Evolutionary conservation across 2,797 vertebrate genomes (phyloP).

Genomic region (Sebastes itinus): DNA sequence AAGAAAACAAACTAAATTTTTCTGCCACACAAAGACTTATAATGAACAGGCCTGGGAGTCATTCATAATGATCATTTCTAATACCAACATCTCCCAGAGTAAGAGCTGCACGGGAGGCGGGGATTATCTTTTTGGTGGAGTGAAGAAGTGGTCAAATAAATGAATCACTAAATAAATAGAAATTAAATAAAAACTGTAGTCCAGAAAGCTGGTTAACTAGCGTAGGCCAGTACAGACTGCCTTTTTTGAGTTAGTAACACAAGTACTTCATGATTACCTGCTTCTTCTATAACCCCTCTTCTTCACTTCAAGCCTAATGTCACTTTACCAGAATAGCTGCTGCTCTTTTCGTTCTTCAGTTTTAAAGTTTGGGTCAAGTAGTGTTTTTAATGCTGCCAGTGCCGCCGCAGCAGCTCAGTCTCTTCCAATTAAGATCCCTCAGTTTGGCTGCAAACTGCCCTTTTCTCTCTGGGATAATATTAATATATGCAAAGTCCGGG

Average conservation of each 20-base stretch:
- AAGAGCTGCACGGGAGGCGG: neutral
- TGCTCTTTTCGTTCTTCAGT: neutral
- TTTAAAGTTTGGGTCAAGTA: neutral
- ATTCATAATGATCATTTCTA: neutral
- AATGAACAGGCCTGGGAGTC: neutral
- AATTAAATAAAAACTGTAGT: neutral
- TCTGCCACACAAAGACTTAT: neutral
- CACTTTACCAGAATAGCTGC: neutral
- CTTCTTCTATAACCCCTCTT: neutral
- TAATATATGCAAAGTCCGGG: neutral
- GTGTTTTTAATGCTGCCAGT: neutral
- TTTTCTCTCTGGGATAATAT: constrained; percentile 2
- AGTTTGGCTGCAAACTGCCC: neutral
- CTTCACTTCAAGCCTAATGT: neutral
- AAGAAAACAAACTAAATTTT: neutral
- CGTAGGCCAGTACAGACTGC: neutral
- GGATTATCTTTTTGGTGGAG: neutral
- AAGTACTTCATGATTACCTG: neutral
- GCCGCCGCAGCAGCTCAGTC: neutral
- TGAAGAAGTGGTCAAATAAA: neutral
- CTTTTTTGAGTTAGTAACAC: neutral
- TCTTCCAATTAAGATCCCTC: neutral
- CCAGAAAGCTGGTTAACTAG: neutral
- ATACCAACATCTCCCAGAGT: neutral
- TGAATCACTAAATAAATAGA: neutral